Conservation (phyloP, 92 coral and sea anemone genomes). For the Zoanthus gigantus region DNA sequence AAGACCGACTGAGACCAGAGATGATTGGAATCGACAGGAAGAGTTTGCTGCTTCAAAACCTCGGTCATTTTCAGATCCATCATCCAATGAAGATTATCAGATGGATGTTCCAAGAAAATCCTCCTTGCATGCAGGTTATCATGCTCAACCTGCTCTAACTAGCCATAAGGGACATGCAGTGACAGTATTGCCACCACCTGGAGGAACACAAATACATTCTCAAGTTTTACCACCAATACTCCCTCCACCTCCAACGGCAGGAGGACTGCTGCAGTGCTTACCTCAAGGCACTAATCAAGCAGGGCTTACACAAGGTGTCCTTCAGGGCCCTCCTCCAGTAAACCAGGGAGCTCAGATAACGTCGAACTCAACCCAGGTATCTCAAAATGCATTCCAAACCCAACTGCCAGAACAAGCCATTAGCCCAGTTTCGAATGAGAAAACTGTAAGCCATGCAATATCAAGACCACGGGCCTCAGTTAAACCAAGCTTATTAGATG, state of each 20-base stretch:
- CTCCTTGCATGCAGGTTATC: slow-evolving; percentile 49
- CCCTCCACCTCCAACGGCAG: slow-evolving; percentile 40
- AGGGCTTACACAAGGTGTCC: background rate
- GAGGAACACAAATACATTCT: slow-evolving; percentile 4
- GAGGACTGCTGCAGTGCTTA: slow-evolving; percentile 25
- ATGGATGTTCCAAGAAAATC: slow-evolving; percentile 37
- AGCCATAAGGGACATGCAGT: slow-evolving; percentile 1
- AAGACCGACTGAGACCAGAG: slow-evolving; percentile 22
- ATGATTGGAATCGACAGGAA: slow-evolving; percentile 22
- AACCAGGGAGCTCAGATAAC: background rate
- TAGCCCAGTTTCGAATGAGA: slow-evolving; percentile 24
- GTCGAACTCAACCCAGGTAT: slow-evolving; percentile 13
- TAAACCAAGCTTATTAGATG: slow-evolving; percentile 79
- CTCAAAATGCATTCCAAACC: slow-evolving; percentile 12
- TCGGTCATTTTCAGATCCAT: slow-evolving; percentile 80
- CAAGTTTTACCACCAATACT: slow-evolving; percentile 8
- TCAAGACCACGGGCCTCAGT: slow-evolving; percentile 81
- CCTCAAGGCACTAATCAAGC: slow-evolving; percentile 14
- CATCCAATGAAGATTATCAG: slow-evolving; percentile 60
- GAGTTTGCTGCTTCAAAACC: slow-evolving; percentile 46
- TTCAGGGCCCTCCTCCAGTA: slow-evolving; percentile 6
- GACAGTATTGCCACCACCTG: slow-evolving; percentile 22
- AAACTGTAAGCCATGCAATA: slow-evolving; percentile 64
- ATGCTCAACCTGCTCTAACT: background rate
- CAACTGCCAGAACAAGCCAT: slow-evolving; percentile 33